Evolutionary conservation across 2,888 invertebrate species (phyloP).

Genomic region (Ornithoptera alexandrae): DNA sequence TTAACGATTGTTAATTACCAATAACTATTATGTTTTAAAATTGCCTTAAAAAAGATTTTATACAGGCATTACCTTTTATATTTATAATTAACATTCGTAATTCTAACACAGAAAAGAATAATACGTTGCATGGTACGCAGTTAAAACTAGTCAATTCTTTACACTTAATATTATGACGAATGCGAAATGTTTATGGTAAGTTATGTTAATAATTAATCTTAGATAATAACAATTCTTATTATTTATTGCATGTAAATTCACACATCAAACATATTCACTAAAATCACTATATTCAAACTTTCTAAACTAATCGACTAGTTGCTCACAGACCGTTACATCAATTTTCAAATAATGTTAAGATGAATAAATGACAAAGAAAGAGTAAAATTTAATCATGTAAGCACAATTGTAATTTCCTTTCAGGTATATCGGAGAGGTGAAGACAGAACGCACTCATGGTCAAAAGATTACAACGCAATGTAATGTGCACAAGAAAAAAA

Average conservation of each 20-base stretch:
- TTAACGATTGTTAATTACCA: constrained; percentile 1
- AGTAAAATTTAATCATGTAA: too few relatives aligned
- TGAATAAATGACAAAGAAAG: too few relatives aligned
- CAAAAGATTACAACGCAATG: constrained; percentile 73
- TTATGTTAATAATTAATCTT: not conserved
- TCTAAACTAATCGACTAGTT: too few relatives aligned
- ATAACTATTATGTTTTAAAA: not conserved
- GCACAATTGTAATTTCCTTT: constrained; percentile 35
- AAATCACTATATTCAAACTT: too few relatives aligned
- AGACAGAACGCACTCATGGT: constrained; percentile 81
- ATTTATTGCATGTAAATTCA: too few relatives aligned
- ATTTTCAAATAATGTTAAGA: too few relatives aligned
- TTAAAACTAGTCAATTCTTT: not conserved
- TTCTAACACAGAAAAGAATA: not conserved
- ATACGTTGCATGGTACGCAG: constrained; percentile 11
- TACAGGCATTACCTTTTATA: not conserved
- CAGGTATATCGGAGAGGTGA: constrained; percentile 86
- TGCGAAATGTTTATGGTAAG: not conserved
- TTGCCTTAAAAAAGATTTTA: not conserved
- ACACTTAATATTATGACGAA: not conserved
- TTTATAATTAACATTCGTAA: constrained; percentile 7
- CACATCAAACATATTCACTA: too few relatives aligned
- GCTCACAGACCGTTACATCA: too few relatives aligned
- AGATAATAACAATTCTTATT: not conserved
- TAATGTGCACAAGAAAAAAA: constrained; percentile 84